Evolutionary conservation across 64 coral and sea anemone species (phyloP), one percentile per base, ranked within the genome.

Genomic region (Actinia equina): DNA sequence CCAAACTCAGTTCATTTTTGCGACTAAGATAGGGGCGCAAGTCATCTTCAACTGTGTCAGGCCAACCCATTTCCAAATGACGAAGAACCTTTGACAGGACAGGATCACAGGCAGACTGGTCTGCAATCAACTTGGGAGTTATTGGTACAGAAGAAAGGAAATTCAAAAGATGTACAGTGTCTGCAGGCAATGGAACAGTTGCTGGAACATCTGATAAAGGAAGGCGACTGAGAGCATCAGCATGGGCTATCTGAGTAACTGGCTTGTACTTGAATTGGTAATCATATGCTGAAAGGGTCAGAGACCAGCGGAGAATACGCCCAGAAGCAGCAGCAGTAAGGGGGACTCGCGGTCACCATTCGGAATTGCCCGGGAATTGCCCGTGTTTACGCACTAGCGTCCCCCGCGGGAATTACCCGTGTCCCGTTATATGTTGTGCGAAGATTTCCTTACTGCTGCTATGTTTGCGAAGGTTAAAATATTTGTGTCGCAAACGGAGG

Each of bases 191-290:
- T 69, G 64, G 59, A n/a, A n/a, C 60, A n/a, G 1, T 67, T 20
- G 41, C 4, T 37, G 60, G 43, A 6, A 17, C 15, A 3, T 71
- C 41, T 4, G 26, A 23, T 69, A 71, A 46, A 44, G 85, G 85
- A 6, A 87, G 61, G 20, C 85, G 58, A 45, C 85, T 87, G 43
- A 87, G 22, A 8, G 85, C 85, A 86, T 86, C 60, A 62, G 84
- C 84, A 86, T 86, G 18, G 6, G 6, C 3, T 2, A 26, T 10
- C 30, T 87, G 42, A 2, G 17, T 67, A 23, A 4, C 41, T 4
- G 85, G 26, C 41, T 67, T 63, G 60, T 71, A 87, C 22, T 20
- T 59, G 22, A 87, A 42, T 22, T 15, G 17, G 41, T 74, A 71
- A 3, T 67, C 19, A n/a, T 87, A 87, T 6, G 20, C 22, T 7